Evolutionary conservation across 2,797 vertebrate genomes (phyloP).

Genomic region (Lophura swinhoii): DNA sequence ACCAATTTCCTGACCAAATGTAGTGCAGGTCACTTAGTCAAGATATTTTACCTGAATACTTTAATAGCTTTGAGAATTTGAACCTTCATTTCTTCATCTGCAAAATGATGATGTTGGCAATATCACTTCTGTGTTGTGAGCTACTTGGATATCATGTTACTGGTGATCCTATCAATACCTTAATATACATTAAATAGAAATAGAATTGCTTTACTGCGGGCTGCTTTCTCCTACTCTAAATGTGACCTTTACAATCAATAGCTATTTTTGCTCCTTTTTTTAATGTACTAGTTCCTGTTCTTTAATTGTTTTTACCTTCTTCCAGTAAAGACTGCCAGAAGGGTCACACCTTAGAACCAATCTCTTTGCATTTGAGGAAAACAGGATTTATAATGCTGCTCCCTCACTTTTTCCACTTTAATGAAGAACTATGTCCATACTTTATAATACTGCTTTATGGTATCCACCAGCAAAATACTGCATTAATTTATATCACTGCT

Average conservation of each 20-base stretch:
- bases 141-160: background rate
- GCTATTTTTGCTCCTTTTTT: background rate
- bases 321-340: background rate
- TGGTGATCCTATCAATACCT: background rate
- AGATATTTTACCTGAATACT: background rate
- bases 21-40: background rate
- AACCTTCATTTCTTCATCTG: background rate
- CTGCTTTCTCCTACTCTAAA: background rate
- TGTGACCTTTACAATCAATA: background rate
- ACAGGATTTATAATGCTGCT: background rate
- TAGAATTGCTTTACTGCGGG: background rate
- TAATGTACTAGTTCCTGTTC: background rate
- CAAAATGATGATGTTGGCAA: background rate
- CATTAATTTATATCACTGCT: background rate
- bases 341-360: background rate
- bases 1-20: background rate
- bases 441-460: background rate
- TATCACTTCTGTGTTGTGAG: background rate
- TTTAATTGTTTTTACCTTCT: background rate
- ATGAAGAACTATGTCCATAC: background rate
- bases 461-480: background rate
- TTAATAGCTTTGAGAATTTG: constrained; percentile 8
- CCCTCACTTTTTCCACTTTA: background rate
- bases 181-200: background rate
- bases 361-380: background rate